Evolutionary conservation across 2,888 invertebrate species (phyloP).

Genomic region (Acheta domesticus): DNA sequence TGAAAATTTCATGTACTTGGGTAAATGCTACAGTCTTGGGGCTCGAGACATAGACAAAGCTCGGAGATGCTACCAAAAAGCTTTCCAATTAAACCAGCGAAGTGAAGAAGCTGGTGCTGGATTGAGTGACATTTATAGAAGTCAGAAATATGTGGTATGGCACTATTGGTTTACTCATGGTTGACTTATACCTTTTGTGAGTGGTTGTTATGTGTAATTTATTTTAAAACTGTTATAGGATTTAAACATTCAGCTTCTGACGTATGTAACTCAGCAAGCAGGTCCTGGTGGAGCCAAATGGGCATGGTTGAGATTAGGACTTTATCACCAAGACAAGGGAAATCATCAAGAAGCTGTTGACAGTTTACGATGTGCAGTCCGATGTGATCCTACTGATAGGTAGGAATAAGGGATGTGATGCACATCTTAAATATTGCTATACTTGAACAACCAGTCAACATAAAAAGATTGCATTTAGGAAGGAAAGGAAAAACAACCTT

Average conservation of each 20-base stretch:
- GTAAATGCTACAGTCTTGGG: slow-evolving; percentile 64
- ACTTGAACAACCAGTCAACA: no score
- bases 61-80: slow-evolving; percentile 79
- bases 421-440: no score
- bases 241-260: slow-evolving; percentile 60
- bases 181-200: not conserved
- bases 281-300: slow-evolving; percentile 60
- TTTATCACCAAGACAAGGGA: slow-evolving; percentile 70
- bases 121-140: slow-evolving; percentile 71
- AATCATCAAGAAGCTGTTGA: slow-evolving; percentile 72
- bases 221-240: slow-evolving; percentile 47
- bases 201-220: not conserved
- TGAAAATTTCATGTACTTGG: slow-evolving; percentile 71
- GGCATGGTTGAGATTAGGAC: slow-evolving; percentile 80
- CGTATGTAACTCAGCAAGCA: slow-evolving; percentile 51
- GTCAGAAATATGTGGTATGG: slow-evolving; percentile 61
- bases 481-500: no score
- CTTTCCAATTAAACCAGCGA: slow-evolving; percentile 67
- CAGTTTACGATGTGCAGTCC: slow-evolving; percentile 69
- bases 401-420: slow-evolving; percentile 45
- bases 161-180: not conserved
- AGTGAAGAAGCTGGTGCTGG: slow-evolving; percentile 66
- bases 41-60: slow-evolving; percentile 68
- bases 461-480: no score
- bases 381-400: slow-evolving; percentile 65